These are phyloP conservation scores for Brotula barbata DNA, from an alignment of 2,797 vertebrate genomes.

Conservation along the genomic window DNA sequence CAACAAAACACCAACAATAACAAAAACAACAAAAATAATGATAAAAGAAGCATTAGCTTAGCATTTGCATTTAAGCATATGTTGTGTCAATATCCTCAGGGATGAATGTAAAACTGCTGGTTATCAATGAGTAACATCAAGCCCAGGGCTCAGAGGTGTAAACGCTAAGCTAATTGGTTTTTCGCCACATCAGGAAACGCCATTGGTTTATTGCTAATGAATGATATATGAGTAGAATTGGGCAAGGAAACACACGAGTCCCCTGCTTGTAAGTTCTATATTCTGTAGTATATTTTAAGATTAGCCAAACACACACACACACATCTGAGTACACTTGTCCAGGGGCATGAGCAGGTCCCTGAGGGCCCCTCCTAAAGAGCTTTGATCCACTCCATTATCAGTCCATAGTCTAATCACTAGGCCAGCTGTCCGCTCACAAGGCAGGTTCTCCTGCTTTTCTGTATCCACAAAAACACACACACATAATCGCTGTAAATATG, in stretches of 20 bases:
- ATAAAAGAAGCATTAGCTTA: too few relatives aligned
- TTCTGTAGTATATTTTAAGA: background rate
- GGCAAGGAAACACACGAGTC: background rate
- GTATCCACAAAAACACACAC: constrained; percentile 4
- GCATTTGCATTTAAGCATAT: constrained; percentile 15
- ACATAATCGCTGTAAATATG: background rate
- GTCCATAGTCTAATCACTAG: constrained; percentile 72
- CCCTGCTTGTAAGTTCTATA: background rate
- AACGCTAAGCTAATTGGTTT: background rate
- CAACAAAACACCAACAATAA: too few relatives aligned
- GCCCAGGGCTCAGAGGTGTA: background rate
- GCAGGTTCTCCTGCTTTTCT: constrained; percentile 9
- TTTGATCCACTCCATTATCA: constrained; percentile 74
- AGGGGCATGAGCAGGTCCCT: constrained; percentile 57
- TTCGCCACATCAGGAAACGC: background rate
- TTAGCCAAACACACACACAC: constrained; percentile 18
- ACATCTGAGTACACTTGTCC: constrained; percentile 23
- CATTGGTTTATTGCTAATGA: background rate
- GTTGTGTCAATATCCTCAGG: constrained; percentile 13
- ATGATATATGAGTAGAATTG: background rate
- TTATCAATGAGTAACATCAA: constrained; percentile 6
- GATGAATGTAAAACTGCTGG: background rate
- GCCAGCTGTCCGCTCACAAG: constrained; percentile 79
- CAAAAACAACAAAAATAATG: too few relatives aligned
- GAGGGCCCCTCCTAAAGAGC: constrained; percentile 66